Percentiles rank a stretch among this genome's conserved stretches.
Conservation (phyloP, 1,140 invertebrate species). For the Pogonognathellus flavescens region DNA sequence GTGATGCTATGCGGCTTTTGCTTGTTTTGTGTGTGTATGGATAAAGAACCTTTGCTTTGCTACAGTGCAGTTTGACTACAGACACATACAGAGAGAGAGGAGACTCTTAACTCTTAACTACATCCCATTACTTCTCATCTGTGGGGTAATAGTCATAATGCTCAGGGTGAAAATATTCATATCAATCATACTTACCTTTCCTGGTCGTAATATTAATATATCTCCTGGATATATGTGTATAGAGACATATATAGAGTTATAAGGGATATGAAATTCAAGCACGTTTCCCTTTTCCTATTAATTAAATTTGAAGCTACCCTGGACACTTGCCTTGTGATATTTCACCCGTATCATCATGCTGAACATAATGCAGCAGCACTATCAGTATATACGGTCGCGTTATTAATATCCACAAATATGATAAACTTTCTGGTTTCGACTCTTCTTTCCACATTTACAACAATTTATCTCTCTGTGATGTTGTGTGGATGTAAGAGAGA, state of each 20-base stretch:
- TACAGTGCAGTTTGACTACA: neutral
- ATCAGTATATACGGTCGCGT: neutral
- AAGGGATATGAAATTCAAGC: too few species aligned
- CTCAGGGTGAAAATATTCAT: slow-evolving; percentile 42
- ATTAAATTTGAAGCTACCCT: slow-evolving; percentile 20
- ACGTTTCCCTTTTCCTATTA: slow-evolving; percentile 23
- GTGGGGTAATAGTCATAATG: slow-evolving; percentile 17
- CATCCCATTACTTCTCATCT: slow-evolving; percentile 37
- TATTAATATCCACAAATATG: neutral
- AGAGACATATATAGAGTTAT: neutral
- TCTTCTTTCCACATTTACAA: neutral
- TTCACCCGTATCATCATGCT: slow-evolving; percentile 38
- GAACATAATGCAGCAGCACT: neutral
- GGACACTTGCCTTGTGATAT: neutral
- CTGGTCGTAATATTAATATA: neutral
- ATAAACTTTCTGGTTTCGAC: neutral
- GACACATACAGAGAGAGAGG: neutral
- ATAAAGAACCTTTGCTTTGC: too few species aligned
- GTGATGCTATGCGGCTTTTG: too few species aligned
- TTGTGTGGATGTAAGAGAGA: neutral
- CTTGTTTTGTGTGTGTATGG: too few species aligned
- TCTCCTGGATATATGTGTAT: neutral
- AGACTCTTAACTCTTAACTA: neutral
- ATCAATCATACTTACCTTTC: slow-evolving; percentile 40
- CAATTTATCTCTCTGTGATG: neutral